Conservation (phyloP, 2,888 invertebrate genomes). For the Drosophila maculinotata region DNA sequence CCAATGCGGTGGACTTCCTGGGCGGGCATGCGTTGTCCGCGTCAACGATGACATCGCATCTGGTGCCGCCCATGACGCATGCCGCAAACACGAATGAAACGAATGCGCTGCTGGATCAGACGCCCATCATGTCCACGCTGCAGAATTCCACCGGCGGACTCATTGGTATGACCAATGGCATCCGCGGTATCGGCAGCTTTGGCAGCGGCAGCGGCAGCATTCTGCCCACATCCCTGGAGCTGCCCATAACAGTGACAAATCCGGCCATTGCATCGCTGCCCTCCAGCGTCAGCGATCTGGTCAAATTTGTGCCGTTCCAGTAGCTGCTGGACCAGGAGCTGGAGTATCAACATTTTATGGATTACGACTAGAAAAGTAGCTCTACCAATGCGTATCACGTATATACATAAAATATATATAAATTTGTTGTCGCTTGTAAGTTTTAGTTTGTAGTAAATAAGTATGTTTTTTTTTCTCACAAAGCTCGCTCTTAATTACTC, state of each 20-base stretch:
- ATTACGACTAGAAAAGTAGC: neutral
- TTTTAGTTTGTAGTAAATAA: no score
- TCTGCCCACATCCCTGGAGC: conserved; percentile 89
- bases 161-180: conserved; percentile 51
- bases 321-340: conserved; percentile 14
- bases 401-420: no score
- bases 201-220: conserved; percentile 85
- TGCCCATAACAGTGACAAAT: conserved; percentile 92
- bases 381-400: neutral
- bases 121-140: conserved; percentile 92
- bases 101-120: conserved; percentile 90
- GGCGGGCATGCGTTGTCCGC: conserved; percentile 41
- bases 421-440: no score
- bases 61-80: conserved; percentile 72
- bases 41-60: conserved; percentile 44
- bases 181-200: conserved; percentile 87
- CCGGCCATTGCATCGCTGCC: conserved; percentile 88
- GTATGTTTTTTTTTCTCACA: no score
- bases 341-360: neutral
- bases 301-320: conserved; percentile 49
- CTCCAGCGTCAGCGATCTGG: conserved; percentile 24
- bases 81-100: conserved; percentile 89
- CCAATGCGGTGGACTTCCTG: conserved; percentile 66
- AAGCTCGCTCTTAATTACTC: no score
- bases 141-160: conserved; percentile 87